Percentiles rank a stretch among this genome's conserved stretches.
These are phyloP conservation scores for Crypturellus tataupa DNA, from an alignment of 2,797 vertebrate genomes.

Conservation along the genomic window DNA sequence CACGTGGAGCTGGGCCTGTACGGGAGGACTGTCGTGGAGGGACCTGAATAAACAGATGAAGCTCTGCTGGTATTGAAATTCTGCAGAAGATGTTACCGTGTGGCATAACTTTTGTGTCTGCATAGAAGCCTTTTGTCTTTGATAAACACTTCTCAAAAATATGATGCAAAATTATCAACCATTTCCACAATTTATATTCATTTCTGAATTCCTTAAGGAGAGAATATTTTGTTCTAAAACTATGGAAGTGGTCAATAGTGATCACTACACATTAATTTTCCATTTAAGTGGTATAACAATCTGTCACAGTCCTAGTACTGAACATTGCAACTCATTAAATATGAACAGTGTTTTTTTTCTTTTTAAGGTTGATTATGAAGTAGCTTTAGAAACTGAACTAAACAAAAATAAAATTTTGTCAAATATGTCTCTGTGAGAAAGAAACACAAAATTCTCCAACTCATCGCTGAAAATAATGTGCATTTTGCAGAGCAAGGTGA, in stretches of 20 bases:
- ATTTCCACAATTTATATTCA: background rate
- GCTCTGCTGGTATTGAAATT: background rate
- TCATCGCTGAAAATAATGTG: background rate
- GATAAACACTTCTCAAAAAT: background rate
- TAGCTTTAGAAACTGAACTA: background rate
- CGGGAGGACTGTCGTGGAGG: background rate
- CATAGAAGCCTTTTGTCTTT: background rate
- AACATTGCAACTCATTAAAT: background rate
- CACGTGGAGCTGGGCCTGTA: background rate
- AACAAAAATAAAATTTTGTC: background rate
- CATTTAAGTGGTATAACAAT: background rate
- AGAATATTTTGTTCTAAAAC: background rate
- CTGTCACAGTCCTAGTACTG: background rate
- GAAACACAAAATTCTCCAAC: background rate
- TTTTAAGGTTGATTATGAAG: background rate
- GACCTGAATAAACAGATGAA: background rate
- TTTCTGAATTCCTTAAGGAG: background rate
- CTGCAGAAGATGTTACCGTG: background rate
- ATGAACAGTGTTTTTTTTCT: background rate
- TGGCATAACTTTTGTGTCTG: background rate
- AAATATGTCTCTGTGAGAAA: background rate
- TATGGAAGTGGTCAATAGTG: background rate
- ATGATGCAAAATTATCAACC: background rate
- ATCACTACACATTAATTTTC: background rate
- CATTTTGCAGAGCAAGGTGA: slow-evolving; percentile 23